A percentile compares a stretch with the other conserved stretches of the same genome.
phyloP scores from a whole-genome alignment of 2,888 invertebrate species.

The Ochropacha duplaris region DNA sequence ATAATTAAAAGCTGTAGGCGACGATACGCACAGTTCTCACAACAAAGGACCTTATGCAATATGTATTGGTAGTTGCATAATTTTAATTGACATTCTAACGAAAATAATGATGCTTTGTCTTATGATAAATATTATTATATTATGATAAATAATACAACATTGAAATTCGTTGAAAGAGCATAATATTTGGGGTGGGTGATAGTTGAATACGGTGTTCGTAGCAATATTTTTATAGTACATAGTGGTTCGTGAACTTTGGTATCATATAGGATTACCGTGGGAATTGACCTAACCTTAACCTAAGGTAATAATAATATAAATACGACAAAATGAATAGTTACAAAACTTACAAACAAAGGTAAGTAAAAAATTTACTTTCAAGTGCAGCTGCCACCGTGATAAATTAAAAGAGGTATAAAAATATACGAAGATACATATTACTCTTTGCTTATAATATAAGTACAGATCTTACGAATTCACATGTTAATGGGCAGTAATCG shows the following conservation, averaged over 20 bases:
- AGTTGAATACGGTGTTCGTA: background rate
- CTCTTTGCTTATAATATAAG: background rate
- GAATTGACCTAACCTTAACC: no score
- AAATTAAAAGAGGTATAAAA: background rate
- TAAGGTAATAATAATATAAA: no score
- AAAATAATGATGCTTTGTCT: constrained; percentile 4
- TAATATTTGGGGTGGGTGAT: background rate
- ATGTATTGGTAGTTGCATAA: constrained; percentile 13
- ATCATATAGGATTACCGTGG: no score
- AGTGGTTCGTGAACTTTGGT: background rate
- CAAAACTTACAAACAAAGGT: no score
- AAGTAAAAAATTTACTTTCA: background rate
- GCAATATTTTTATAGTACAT: background rate
- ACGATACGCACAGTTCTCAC: background rate
- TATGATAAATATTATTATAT: no score
- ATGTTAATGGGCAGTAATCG: background rate
- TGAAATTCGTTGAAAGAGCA: background rate
- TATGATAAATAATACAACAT: constrained; percentile 6
- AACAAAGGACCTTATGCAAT: constrained; percentile 18
- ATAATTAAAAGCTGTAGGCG: background rate
- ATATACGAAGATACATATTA: background rate
- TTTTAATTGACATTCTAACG: constrained; percentile 2
- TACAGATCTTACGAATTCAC: background rate
- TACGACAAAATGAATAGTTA: no score
- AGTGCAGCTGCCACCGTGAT: background rate